Conservation (phyloP, 2,113 vertebrate genomes). For the Pica pica region DNA sequence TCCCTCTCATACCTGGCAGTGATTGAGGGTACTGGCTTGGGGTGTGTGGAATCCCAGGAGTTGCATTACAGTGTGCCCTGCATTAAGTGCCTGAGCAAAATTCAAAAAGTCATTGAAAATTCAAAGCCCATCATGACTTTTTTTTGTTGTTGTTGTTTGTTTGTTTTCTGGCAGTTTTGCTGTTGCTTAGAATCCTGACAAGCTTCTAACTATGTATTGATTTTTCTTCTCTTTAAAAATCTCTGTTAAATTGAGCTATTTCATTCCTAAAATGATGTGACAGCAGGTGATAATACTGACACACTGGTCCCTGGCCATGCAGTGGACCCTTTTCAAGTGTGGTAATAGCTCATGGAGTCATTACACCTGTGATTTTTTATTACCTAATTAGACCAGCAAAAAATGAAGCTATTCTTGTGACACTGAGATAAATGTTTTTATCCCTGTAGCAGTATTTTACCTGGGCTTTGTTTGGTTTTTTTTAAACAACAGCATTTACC, state of each 20-base stretch:
- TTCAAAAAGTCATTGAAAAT: not conserved
- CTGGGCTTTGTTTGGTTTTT: not conserved
- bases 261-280: conserved; percentile 17
- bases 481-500: not conserved
- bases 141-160: not conserved
- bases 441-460: not conserved
- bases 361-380: not conserved
- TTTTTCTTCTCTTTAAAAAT: conserved; percentile 56
- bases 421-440: not conserved
- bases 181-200: conserved; percentile 26
- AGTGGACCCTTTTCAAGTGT: not conserved
- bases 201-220: conserved; percentile 44
- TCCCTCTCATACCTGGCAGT: not conserved
- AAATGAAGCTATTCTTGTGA: not conserved
- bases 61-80: not conserved
- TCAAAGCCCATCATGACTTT: not conserved
- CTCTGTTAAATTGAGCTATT: conserved; percentile 50
- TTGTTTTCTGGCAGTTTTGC: conserved; percentile 13
- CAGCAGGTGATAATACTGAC: not conserved
- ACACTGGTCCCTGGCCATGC: not conserved
- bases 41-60: not conserved
- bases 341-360: not conserved
- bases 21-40: not conserved
- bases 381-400: conserved; percentile 15
- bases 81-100: not conserved